phyloP scores from a whole-genome alignment of 2,797 vertebrate species.

The Psittacula echo region DNA sequence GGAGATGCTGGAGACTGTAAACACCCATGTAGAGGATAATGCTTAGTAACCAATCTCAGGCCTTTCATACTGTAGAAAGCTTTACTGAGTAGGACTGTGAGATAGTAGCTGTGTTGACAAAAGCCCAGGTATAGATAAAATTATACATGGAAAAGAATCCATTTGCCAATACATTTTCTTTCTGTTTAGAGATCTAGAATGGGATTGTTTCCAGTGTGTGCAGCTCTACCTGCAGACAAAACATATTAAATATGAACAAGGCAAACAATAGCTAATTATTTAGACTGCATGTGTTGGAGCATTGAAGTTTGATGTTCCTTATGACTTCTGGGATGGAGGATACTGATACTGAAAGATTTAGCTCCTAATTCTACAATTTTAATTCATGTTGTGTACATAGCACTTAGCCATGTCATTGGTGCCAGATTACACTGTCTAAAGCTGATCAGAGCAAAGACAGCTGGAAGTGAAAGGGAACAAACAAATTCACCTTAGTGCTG shows the following conservation, averaged over 20 bases:
- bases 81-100: not conserved
- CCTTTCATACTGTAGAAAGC: not conserved
- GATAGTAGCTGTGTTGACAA: not conserved
- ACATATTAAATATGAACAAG: not conserved
- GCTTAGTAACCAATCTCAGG: not conserved
- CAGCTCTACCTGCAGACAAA: not conserved
- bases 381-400: not conserved
- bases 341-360: not conserved
- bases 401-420: accelerated
- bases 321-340: not conserved
- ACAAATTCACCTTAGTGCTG: not conserved
- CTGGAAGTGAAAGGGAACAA: not conserved
- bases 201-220: not conserved
- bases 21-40: not conserved
- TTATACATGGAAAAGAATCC: not conserved
- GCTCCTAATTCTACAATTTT: not conserved
- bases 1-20: not conserved
- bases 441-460: not conserved
- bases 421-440: not conserved
- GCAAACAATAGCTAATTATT: not conserved
- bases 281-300: not conserved
- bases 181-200: not conserved
- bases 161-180: not conserved
- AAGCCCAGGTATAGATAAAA: not conserved
- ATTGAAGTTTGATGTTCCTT: not conserved